Evolutionary conservation across 2,888 invertebrate species (phyloP), one percentile per base, ranked within the genome.

Genomic region (Cheilosia vernalis): DNA sequence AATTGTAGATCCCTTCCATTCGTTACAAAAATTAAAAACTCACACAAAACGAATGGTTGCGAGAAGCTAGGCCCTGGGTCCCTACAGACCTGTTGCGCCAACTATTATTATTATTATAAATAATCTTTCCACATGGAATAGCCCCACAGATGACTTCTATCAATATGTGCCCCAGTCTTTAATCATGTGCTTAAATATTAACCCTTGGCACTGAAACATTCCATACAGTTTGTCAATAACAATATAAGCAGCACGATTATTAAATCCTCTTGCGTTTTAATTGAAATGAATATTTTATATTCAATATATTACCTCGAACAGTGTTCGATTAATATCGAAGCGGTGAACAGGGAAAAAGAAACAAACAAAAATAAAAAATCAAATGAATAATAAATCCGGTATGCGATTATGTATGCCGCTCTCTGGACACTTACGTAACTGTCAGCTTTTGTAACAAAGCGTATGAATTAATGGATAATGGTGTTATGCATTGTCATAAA

Each of bases 241-340:
- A 37, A 24, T 51, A 5, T 24, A n/a, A 33, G 17, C n/a, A 17
- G 19, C 37, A 2, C 24, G 42, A 15, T 24, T 44, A 19, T 40
- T 60, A 40, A 60, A 24, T 40, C 19, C 19, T n/a, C 17, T 44
- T 44, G 24, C 10, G 27, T 44, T 61, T 61, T 61, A 61, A 44
- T 61, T 61, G 61, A 61, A 44, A 61, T 61, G 44, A 61, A 61
- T 61, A 61, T 61, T 61, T 61, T 27, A 61, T 17, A 42, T 44
- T n/a, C 42, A 61, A 44, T 44, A 44, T 44, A 42, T 17, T 17
- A 4, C 3, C 10, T 37, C 13, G 13, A 37, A 4, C 42, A 44
- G 13, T 10, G 61, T 27, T 42, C 44, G 61, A 61, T 44, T 44
- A 37, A 61, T 44, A 10, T 44, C 15, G 17, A 13, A 9, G 24